phyloP scores from a whole-genome alignment of 2,113 vertebrate genomes.

The Eulemur macaco region DNA sequence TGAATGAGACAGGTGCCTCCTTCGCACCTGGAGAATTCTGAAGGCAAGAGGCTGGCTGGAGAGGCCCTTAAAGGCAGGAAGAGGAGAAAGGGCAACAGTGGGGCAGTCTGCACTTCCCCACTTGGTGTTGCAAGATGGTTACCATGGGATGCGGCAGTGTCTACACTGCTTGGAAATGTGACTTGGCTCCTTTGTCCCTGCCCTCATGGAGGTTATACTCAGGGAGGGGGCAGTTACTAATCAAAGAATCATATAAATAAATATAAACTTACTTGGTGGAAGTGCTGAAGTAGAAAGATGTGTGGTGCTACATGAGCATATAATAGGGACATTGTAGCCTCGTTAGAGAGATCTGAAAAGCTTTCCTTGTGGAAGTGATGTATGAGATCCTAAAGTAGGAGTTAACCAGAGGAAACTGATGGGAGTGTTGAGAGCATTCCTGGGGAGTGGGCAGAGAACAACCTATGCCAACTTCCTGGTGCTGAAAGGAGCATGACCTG shows the following conservation, averaged over 20 bases:
- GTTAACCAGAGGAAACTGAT: neutral
- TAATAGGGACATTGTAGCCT: neutral
- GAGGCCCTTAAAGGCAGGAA: neutral
- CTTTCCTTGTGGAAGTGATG: neutral
- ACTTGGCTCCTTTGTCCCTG: neutral
- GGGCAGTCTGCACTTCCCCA: neutral
- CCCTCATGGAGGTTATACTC: neutral
- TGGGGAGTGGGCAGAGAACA: neutral
- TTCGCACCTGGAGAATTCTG: neutral
- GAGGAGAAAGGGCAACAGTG: neutral
- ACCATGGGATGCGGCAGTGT: neutral
- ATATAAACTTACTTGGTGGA: neutral
- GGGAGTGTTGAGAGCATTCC: neutral
- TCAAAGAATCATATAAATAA: neutral
- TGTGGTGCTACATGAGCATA: neutral
- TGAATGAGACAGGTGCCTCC: neutral
- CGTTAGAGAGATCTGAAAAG: neutral
- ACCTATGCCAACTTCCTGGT: neutral
- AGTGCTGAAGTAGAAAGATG: neutral
- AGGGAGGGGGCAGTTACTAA: neutral
- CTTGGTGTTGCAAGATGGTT: neutral
- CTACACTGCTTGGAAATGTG: neutral
- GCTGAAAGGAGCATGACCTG: neutral
- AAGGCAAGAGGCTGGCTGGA: neutral
- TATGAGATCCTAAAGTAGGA: neutral